Base-by-base conservation (phyloP, 2,113 vertebrate genomes). In the Gila orcuttii region DNA sequence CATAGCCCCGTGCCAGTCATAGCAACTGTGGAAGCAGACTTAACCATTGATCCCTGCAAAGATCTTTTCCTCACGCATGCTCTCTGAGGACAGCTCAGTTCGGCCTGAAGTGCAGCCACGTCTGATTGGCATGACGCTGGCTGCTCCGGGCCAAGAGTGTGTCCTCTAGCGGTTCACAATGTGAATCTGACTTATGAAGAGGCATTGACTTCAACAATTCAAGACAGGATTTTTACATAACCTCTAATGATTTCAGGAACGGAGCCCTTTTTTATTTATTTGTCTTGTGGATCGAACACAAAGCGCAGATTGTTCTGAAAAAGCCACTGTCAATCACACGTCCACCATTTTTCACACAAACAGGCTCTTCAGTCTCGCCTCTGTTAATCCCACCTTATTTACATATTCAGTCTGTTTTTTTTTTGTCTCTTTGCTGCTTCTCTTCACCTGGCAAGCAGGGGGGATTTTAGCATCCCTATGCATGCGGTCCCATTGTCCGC, bases 391-490 rank as follows among this genome's bases (percentile, higher is more conserved):
- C 5, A 45, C 52, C 64, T 89, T 69, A 87, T 89, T 89, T 85
- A 85, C 86, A 87, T 89, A 83, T 85, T 87, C 75, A 42, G 31
- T 76, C 55, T 57, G 19, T 8, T 57, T 57, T 78, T 73, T 82
- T 81, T 55, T 66, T 83, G 2, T 33, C 66, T 19, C 66, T 74
- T 87, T 57, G 85, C 68, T 55, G 80, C 64, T 36, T 79, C 79
- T 82, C 83, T 86, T 89, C 83, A 89, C 86, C 86, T 87, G 86
- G 83, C 83, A 82, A 79, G 88, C 86, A 83, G 83, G 79, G 86
- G 78, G 83, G 73, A 79, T 81, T 87, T 89, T 64, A 85, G 77
- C 84, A 85, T 75, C 82, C 86, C 75, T 79, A 85, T 81, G 83
- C 86, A 89, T 79, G 66, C 83, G 9, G 47, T 78, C 86, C 74